Conservation (phyloP, 2,888 invertebrate species). For the Lysandra coridon region DNA sequence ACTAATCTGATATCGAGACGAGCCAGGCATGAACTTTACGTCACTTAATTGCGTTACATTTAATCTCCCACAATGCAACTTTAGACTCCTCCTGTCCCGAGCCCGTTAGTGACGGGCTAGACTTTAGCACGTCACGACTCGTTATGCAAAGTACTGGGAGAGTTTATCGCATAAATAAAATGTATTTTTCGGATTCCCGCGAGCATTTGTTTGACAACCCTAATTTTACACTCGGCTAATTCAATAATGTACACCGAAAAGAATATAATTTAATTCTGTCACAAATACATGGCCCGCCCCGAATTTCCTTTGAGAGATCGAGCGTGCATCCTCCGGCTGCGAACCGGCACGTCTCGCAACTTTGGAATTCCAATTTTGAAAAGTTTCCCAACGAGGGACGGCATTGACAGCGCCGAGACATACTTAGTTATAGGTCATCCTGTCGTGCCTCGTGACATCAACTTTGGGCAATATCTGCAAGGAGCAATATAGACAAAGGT, state of each 20-base stretch:
- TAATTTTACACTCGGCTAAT: constrained; percentile 71
- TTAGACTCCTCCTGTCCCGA: constrained; percentile 60
- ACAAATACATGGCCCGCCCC: constrained; percentile 68
- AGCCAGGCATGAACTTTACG: constrained; percentile 64
- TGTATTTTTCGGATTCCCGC: neutral
- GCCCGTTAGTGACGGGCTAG: constrained; percentile 33
- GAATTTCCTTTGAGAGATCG: constrained; percentile 78
- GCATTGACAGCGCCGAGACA: constrained; percentile 76
- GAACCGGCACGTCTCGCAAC: constrained; percentile 75
- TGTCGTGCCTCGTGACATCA: neutral
- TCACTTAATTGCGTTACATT: constrained; percentile 73
- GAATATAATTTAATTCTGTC: constrained; percentile 70
- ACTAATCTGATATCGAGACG: constrained; percentile 75
- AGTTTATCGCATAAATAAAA: constrained; percentile 2
- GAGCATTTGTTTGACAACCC: constrained; percentile 44
- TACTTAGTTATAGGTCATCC: constrained; percentile 46
- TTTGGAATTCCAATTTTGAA: constrained; percentile 80
- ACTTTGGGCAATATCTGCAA: constrained; percentile 14
- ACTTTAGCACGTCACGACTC: constrained; percentile 21
- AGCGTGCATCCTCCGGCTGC: constrained; percentile 64
- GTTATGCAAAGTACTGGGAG: neutral
- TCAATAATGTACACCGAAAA: constrained; percentile 67
- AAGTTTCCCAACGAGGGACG: constrained; percentile 75
- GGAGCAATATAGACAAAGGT: constrained; percentile 22
- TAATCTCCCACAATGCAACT: constrained; percentile 73